Conservation (phyloP, 2,797 vertebrate genomes). For the Sarcophilus harrisii region DNA sequence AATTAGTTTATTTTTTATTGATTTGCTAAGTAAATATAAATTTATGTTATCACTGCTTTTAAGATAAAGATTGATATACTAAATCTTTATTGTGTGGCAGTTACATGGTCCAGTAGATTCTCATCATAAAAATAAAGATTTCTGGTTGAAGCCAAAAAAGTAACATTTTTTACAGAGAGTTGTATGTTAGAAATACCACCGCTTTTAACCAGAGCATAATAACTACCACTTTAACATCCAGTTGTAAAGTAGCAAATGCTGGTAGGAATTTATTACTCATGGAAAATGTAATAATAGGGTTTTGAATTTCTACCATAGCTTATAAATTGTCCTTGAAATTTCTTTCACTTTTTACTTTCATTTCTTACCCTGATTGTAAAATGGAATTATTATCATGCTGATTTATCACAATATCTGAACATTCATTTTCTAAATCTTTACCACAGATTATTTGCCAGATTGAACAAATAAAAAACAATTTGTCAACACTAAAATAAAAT, state of each 20-base stretch:
- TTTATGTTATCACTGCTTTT: too few species aligned
- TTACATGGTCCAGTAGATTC: not conserved
- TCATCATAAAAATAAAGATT: conserved; percentile 10
- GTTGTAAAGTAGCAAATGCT: not conserved
- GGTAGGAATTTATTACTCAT: not conserved
- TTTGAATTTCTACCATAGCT: not conserved
- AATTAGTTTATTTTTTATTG: too few species aligned
- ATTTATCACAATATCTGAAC: not conserved
- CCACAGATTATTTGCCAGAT: not conserved
- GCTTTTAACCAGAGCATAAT: conserved; percentile 2
- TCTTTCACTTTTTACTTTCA: conserved; percentile 12
- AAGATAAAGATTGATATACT: too few species aligned
- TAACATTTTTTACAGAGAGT: not conserved
- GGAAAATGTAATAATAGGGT: not conserved
- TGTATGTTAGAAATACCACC: not conserved
- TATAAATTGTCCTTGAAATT: conserved; percentile 2
- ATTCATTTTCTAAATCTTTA: not conserved
- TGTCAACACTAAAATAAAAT: not conserved
- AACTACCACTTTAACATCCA: not conserved
- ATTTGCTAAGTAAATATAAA: too few species aligned
- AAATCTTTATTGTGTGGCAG: too few species aligned
- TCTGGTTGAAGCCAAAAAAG: conserved; percentile 17
- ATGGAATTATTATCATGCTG: conserved; percentile 15
- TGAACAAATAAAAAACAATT: not conserved
- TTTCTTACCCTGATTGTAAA: not conserved